Percentiles rank a stretch among this genome's conserved stretches.
Conservation (phyloP, 2,113 vertebrate species). For the Mellivora capensis region DNA sequence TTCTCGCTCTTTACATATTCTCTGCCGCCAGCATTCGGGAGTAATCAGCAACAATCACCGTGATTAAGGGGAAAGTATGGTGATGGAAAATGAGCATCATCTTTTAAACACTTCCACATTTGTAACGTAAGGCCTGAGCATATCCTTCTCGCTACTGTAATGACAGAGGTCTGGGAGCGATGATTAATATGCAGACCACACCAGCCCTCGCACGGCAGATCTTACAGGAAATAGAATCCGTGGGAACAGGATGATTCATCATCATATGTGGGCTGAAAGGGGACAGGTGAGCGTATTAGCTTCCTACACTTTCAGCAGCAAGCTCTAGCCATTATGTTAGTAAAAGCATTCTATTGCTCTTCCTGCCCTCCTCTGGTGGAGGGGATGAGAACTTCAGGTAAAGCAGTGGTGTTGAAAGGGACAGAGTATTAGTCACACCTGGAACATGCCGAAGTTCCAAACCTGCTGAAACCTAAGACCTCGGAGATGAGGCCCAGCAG, state of each 20-base stretch:
- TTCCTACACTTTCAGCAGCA: background rate
- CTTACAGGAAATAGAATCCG: slow-evolving; percentile 38
- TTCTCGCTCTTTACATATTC: background rate
- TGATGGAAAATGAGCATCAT: slow-evolving; percentile 9
- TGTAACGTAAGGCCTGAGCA: background rate
- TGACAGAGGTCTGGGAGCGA: background rate
- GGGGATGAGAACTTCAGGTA: background rate
- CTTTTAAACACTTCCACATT: slow-evolving; percentile 7
- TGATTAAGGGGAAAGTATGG: slow-evolving; percentile 36
- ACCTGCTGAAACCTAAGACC: background rate
- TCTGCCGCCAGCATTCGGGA: background rate
- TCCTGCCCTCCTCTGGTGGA: background rate
- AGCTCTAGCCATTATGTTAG: background rate
- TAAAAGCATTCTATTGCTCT: background rate
- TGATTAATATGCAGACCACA: slow-evolving; percentile 49
- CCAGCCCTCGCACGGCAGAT: background rate
- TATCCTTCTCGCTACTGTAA: background rate
- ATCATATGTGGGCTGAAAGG: background rate
- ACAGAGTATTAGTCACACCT: background rate
- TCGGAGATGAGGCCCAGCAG: background rate
- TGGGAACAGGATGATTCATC: slow-evolving; percentile 48
- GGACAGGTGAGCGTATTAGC: slow-evolving; percentile 52
- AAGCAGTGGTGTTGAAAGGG: background rate
- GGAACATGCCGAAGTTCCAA: background rate
- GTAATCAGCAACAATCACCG: slow-evolving; percentile 26